These are phyloP conservation scores for Pocillopora damicornis DNA, from an alignment of 64 coral and sea anemone species.

Conservation along the genomic window DNA sequence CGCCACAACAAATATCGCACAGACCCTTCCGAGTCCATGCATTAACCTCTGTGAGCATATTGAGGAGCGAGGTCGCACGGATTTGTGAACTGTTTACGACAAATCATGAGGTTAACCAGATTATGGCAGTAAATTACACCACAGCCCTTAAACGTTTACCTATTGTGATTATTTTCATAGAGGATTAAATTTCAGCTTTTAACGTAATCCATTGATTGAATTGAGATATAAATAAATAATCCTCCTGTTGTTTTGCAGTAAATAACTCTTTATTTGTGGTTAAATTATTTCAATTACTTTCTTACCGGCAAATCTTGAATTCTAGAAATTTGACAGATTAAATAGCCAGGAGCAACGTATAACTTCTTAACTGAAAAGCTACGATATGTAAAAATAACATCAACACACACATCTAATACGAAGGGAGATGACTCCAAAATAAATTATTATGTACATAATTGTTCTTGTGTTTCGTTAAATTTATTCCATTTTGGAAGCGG, in stretches of 20 bases:
- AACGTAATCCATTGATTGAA: background rate
- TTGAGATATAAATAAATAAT: background rate
- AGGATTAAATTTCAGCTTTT: no score
- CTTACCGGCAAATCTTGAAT: background rate
- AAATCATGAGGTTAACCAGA: no score
- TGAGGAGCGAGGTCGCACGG: no score
- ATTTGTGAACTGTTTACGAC: no score
- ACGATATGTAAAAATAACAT: background rate
- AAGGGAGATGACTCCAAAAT: background rate
- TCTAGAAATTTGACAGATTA: background rate
- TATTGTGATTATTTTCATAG: no score
- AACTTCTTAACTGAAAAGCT: background rate
- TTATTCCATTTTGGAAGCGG: background rate
- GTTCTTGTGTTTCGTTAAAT: background rate
- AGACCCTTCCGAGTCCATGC: no score
- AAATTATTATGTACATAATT: background rate
- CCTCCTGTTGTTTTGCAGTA: background rate
- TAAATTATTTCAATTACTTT: background rate
- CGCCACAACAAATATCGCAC: no score
- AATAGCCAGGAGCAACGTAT: background rate
- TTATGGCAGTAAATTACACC: no score
- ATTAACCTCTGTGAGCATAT: no score
- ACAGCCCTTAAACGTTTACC: no score
- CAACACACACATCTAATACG: background rate
- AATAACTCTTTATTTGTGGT: background rate